Conservation (phyloP, 2,113 vertebrate species). For the Dromiciops gliroides region DNA sequence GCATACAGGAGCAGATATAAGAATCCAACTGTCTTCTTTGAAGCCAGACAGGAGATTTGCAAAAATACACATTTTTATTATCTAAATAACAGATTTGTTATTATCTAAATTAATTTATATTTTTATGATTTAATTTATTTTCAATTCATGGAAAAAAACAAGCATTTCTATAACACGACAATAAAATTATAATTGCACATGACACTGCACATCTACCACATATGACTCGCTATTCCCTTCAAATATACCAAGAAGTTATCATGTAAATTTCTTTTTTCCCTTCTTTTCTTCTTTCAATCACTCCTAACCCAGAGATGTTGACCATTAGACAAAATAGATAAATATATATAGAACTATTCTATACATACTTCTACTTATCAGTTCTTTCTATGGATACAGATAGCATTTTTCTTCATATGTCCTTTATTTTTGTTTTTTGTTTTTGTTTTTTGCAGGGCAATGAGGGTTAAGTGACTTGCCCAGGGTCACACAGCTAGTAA, state of each 20-base stretch:
- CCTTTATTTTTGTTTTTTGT: background rate
- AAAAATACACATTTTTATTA: background rate
- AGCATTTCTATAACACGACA: background rate
- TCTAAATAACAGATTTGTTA: background rate
- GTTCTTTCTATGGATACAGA: background rate
- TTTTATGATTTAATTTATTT: background rate
- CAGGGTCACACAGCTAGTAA: too few species aligned
- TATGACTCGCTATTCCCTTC: background rate
- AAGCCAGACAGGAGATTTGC: background rate
- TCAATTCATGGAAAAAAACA: background rate
- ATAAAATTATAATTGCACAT: background rate
- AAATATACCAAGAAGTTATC: background rate
- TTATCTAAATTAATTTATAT: background rate
- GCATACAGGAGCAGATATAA: background rate
- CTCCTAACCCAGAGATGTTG: too few species aligned
- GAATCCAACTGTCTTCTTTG: background rate
- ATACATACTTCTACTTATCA: background rate
- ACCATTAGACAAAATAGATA: background rate
- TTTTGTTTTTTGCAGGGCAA: too few species aligned
- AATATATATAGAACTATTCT: background rate
- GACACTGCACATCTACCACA: background rate
- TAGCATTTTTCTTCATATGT: background rate
- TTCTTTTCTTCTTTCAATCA: background rate
- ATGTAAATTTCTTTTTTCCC: background rate
- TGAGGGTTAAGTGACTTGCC: too few species aligned